A percentile compares a stretch with the other conserved stretches of the same genome.
Evolutionary conservation across 2,888 invertebrate genomes (phyloP).

Genomic region (Gandaritis pyraliata): DNA sequence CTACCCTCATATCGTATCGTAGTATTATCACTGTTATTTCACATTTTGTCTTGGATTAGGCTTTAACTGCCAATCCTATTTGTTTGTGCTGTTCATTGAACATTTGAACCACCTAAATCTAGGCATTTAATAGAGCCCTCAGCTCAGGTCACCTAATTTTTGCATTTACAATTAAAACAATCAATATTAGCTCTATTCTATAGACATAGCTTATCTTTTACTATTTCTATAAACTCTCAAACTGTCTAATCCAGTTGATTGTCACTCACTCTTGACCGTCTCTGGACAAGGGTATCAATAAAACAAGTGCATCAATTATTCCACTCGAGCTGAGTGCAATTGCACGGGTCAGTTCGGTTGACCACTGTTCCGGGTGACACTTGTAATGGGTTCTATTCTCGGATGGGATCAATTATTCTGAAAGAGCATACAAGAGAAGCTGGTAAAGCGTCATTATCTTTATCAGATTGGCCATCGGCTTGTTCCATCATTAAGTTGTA

Average conservation of each 20-base stretch:
- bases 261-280: neutral
- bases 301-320: constrained; percentile 2
- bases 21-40: neutral
- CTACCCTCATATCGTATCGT: neutral
- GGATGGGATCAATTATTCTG: neutral
- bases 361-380: neutral
- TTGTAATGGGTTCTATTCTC: neutral
- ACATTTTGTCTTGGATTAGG: no score
- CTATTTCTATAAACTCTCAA: neutral
- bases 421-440: neutral
- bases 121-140: no score
- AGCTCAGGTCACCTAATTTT: no score
- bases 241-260: neutral
- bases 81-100: no score
- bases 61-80: no score
- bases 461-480: no score
- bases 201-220: no score
- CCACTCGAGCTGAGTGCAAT: neutral
- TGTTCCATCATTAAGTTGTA: no score
- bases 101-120: no score
- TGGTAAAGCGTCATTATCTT: neutral
- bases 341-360: neutral
- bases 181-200: no score
- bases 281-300: constrained; percentile 1
- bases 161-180: no score